Percentiles rank a stretch among this genome's conserved stretches.
phyloP scores from a whole-genome alignment of 2,113 vertebrate species.

The Anoura caudifer region DNA sequence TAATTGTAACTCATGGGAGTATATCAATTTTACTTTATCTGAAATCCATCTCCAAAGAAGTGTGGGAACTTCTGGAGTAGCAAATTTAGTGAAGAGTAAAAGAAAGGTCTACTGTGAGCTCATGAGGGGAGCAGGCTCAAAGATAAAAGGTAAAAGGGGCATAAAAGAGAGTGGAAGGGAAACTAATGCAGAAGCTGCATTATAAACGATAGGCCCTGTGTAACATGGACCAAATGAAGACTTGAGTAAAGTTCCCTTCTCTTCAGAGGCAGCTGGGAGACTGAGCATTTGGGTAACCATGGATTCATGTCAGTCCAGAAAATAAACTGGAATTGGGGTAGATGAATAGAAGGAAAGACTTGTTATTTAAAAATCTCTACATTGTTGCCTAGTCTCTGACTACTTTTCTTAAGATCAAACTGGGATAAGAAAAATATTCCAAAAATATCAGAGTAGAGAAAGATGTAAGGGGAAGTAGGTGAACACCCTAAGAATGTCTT shows the following conservation, averaged over 20 bases:
- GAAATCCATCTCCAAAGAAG: neutral
- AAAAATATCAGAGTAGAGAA: neutral
- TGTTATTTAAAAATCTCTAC: neutral
- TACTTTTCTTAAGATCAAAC: neutral
- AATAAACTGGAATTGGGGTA: neutral
- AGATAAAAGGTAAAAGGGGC: neutral
- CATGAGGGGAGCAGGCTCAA: neutral
- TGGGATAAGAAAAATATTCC: neutral
- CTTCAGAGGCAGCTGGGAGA: neutral
- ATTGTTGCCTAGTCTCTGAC: neutral
- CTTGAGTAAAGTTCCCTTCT: neutral
- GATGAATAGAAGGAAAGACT: neutral
- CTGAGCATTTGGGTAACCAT: neutral
- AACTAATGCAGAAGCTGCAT: neutral
- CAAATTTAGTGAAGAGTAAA: neutral
- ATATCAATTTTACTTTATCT: neutral
- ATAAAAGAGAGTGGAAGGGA: neutral
- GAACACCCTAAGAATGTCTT: neutral
- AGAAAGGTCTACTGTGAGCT: neutral
- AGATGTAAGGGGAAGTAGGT: neutral
- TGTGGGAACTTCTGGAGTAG: neutral
- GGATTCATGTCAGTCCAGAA: neutral
- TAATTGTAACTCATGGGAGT: neutral
- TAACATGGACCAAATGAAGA: neutral
- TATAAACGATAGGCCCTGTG: neutral